A percentile compares a stretch with the other conserved stretches of the same genome.
These are phyloP conservation scores for Scolopax mira DNA, from an alignment of 2,113 vertebrate species.

Conservation along the genomic window DNA sequence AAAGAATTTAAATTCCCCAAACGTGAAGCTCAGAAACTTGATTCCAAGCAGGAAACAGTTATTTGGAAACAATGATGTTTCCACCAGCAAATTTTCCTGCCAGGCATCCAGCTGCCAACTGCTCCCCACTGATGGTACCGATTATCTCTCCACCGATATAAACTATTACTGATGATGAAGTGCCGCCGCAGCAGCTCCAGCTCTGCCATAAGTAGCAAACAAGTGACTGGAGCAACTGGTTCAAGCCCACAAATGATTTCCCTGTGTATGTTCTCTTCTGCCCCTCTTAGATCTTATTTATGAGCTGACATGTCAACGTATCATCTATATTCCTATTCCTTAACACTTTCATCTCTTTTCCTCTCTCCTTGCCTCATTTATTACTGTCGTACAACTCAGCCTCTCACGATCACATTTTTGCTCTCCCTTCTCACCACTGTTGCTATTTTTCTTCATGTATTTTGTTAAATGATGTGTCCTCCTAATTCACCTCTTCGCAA, in stretches of 20 bases:
- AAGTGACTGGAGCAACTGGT: not conserved
- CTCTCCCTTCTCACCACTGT: not conserved
- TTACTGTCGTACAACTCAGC: not conserved
- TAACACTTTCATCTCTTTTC: not conserved
- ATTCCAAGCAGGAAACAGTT: conserved; percentile 29
- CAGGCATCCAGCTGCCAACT: not conserved
- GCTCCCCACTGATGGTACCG: not conserved
- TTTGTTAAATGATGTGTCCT: not conserved
- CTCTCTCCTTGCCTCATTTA: not conserved
- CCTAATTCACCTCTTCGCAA: not conserved
- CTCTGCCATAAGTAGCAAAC: not conserved
- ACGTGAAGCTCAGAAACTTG: not conserved
- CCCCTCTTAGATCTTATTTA: not conserved
- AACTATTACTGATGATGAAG: not conserved
- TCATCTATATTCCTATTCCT: not conserved
- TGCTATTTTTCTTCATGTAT: not conserved
- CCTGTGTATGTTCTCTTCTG: not conserved
- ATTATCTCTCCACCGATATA: not conserved
- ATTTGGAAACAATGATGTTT: conserved; percentile 28
- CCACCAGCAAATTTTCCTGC: conserved; percentile 22
- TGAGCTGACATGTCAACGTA: not conserved
- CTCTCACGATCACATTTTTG: not conserved
- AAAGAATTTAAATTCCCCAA: conserved; percentile 5
- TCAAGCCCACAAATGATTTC: not conserved
- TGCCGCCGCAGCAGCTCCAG: not conserved